A percentile compares a stretch with the other conserved stretches of the same genome.
phyloP scores from a whole-genome alignment of 2,113 vertebrate genomes.

The Misgurnus anguillicaudatus region DNA sequence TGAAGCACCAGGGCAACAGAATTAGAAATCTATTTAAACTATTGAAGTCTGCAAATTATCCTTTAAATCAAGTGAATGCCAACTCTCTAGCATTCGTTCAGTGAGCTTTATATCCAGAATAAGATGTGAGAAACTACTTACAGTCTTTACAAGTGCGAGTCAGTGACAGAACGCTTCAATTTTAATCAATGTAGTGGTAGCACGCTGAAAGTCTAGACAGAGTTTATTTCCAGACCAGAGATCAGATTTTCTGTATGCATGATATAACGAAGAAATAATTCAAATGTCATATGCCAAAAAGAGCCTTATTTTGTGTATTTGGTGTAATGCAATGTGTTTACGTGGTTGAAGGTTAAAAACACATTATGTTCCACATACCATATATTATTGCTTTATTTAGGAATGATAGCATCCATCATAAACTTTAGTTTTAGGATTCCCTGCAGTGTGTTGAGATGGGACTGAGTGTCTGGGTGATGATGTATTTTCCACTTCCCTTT shows the following conservation, averaged over 20 bases:
- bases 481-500: background rate
- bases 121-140: slow-evolving; percentile 7
- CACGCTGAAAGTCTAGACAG: too few relatives aligned
- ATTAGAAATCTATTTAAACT: slow-evolving; percentile 20
- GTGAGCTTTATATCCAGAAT: slow-evolving; percentile 29
- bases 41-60: background rate
- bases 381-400: background rate
- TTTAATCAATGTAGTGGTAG: too few relatives aligned
- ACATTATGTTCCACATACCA: too few relatives aligned
- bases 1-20: slow-evolving; percentile 10
- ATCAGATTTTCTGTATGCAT: too few relatives aligned
- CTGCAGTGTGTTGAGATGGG: background rate
- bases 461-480: slow-evolving; percentile 2
- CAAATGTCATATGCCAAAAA: too few relatives aligned
- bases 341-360: too few relatives aligned
- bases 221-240: too few relatives aligned
- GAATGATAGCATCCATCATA: background rate
- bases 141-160: too few relatives aligned
- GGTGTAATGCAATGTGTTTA: too few relatives aligned
- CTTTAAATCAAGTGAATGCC: slow-evolving; percentile 54
- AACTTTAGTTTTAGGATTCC: background rate
- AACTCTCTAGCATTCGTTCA: slow-evolving; percentile 48
- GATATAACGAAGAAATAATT: too few relatives aligned
- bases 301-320: too few relatives aligned
- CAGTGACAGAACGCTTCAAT: too few relatives aligned